Evolutionary conservation across 2,888 invertebrate species (phyloP).

Genomic region (Leptinotarsa haldemani): DNA sequence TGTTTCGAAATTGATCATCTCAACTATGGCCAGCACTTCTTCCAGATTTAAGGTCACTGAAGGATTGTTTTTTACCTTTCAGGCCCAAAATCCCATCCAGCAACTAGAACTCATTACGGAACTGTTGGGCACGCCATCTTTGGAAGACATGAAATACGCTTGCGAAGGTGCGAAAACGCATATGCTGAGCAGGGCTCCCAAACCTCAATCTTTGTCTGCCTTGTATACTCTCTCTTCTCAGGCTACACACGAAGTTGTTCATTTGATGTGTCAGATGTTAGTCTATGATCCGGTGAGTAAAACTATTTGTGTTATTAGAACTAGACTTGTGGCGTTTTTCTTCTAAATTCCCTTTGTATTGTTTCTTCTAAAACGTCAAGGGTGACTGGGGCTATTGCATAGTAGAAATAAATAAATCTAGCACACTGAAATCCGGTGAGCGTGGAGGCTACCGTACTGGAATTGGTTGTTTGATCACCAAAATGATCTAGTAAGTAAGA

Average conservation of each 20-base stretch:
- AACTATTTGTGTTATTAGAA: too few relatives aligned
- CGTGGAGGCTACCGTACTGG: too few relatives aligned
- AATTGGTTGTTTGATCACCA: too few relatives aligned
- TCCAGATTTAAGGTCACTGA: neutral
- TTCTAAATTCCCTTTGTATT: too few relatives aligned
- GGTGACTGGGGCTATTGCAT: too few relatives aligned
- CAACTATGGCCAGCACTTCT: neutral
- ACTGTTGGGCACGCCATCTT: constrained; percentile 93
- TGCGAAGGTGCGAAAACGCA: constrained; percentile 95
- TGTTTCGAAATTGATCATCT: too few relatives aligned
- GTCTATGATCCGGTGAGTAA: constrained; percentile 93
- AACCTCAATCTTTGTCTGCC: constrained; percentile 88
- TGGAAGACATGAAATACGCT: constrained; percentile 96
- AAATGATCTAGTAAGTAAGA: too few relatives aligned
- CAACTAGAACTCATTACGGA: constrained; percentile 98
- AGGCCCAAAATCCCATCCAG: constrained; percentile 95
- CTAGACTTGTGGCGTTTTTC: too few relatives aligned
- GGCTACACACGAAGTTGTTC: constrained; percentile 98
- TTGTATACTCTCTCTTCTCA: constrained; percentile 90
- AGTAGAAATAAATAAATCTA: too few relatives aligned
- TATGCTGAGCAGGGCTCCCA: constrained; percentile 88
- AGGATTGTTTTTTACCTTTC: constrained; percentile 21
- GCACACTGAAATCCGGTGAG: too few relatives aligned
- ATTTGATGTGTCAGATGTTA: constrained; percentile 96
- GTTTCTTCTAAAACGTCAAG: too few relatives aligned